Evolutionary conservation across 1,140 invertebrate genomes (phyloP).

Genomic region (Steinernema feltiae): DNA sequence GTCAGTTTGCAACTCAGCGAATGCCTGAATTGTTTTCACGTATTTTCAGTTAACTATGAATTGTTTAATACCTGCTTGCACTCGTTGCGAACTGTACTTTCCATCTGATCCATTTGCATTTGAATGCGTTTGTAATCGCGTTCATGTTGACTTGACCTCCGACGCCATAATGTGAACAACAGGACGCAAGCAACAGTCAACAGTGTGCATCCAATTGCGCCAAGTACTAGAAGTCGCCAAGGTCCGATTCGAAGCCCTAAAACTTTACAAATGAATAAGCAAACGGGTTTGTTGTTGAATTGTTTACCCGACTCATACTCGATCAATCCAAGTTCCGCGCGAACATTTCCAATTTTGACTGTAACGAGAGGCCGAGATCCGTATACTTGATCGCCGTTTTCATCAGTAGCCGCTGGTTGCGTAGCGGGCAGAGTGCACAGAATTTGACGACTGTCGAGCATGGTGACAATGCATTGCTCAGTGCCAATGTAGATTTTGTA

Average conservation of each 20-base stretch:
- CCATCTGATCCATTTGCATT: slow-evolving; percentile 97
- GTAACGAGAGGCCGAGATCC: slow-evolving; percentile 75
- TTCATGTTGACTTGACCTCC: slow-evolving; percentile 42
- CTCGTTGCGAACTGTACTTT: slow-evolving; percentile 91
- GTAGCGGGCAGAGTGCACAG: slow-evolving; percentile 63
- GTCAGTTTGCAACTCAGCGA: slow-evolving; percentile 96
- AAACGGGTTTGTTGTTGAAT: neutral
- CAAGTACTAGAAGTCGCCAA: neutral
- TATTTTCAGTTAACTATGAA: slow-evolving; percentile 20
- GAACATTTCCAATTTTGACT: slow-evolving; percentile 78
- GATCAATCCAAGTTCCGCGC: slow-evolving; percentile 76
- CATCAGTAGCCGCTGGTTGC: slow-evolving; percentile 74
- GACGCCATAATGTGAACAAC: slow-evolving; percentile 37
- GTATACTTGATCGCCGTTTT: slow-evolving; percentile 72
- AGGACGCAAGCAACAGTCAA: slow-evolving; percentile 28
- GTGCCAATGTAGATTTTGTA: slow-evolving; percentile 74
- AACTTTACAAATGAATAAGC: slow-evolving; percentile 65
- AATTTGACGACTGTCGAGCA: slow-evolving; percentile 66
- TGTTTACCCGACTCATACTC: slow-evolving; percentile 68
- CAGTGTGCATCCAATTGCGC: slow-evolving; percentile 16
- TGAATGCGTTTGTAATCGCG: slow-evolving; percentile 70
- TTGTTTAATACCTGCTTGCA: slow-evolving; percentile 71
- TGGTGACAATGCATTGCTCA: slow-evolving; percentile 83
- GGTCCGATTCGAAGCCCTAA: neutral
- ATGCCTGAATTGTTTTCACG: slow-evolving; percentile 66